Percentiles rank a stretch among this genome's conserved stretches.
Evolutionary conservation across 2,797 vertebrate species (phyloP).

Genomic region (Schizopygopsis malacanthus): DNA sequence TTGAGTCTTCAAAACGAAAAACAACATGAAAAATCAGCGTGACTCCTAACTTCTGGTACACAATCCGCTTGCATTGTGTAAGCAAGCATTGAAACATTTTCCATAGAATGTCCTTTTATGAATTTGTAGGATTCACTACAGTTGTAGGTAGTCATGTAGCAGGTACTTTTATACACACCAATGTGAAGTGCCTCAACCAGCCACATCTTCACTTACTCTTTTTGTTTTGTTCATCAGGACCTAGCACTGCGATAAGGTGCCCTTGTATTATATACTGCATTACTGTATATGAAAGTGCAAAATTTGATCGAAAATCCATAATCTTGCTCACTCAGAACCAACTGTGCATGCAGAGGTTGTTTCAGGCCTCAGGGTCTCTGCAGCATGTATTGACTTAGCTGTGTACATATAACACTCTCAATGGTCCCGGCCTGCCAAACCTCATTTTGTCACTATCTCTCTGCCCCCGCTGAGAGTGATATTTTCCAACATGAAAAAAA

Average conservation of each 20-base stretch:
- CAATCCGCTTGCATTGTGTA: neutral
- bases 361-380: constrained; percentile 31
- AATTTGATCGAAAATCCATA: neutral
- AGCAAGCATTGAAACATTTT: neutral
- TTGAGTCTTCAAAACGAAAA: constrained; percentile 4
- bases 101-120: neutral
- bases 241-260: neutral
- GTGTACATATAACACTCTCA: constrained; percentile 37
- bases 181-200: neutral
- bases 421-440: constrained; percentile 29
- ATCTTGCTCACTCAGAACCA: neutral
- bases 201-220: neutral
- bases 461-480: neutral
- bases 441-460: constrained; percentile 50
- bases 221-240: neutral
- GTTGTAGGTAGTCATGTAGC: neutral
- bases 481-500: constrained; percentile 23
- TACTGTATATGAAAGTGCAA: neutral
- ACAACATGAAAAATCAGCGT: constrained; percentile 17
- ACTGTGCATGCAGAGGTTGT: constrained; percentile 2
- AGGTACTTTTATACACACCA: neutral
- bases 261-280: neutral
- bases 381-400: constrained; percentile 34
- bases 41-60: neutral
- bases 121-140: neutral